Conservation (phyloP, 2,888 invertebrate genomes). For the Eremobia ochroleuca region DNA sequence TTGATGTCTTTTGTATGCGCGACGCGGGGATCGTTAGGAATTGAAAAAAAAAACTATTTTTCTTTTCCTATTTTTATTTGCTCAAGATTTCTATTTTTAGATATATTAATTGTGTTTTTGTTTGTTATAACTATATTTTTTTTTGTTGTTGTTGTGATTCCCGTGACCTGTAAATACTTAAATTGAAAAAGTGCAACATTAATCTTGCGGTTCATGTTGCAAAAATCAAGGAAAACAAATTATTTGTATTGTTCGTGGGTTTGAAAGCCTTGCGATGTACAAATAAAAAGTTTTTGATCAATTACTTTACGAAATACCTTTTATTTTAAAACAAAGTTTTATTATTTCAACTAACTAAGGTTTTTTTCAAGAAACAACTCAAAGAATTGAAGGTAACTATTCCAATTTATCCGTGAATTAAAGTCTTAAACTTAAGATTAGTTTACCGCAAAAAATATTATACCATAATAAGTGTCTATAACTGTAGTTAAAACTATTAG, state of each 20-base stretch:
- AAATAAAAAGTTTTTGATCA: slow-evolving; percentile 18
- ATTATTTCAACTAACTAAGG: not conserved
- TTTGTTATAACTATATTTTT: too few species aligned
- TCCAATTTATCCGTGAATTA: not conserved
- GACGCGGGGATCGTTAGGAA: not conserved
- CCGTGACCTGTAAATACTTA: slow-evolving; percentile 34
- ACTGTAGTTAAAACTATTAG: slow-evolving; percentile 9
- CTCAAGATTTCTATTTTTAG: not conserved
- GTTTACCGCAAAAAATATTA: slow-evolving; percentile 17
- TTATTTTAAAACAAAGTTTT: not conserved
- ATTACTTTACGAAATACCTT: slow-evolving; percentile 7
- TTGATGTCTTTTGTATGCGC: slow-evolving; percentile 65
- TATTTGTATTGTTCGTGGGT: slow-evolving; percentile 34
- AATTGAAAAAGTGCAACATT: slow-evolving; percentile 24
- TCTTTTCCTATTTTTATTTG: not conserved
- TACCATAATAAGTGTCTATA: not conserved
- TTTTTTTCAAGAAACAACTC: not conserved
- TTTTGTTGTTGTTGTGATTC: not conserved
- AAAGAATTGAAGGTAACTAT: not conserved
- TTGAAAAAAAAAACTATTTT: not conserved
- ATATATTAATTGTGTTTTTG: not conserved
- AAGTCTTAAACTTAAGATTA: slow-evolving; percentile 23
- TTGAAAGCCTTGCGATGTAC: slow-evolving; percentile 30
- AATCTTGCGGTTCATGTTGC: slow-evolving; percentile 1
- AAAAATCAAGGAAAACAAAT: slow-evolving; percentile 39